Percentiles rank a stretch among this genome's conserved stretches.
Conservation (phyloP, 1,140 invertebrate species). For the Drosophila sucinea region DNA sequence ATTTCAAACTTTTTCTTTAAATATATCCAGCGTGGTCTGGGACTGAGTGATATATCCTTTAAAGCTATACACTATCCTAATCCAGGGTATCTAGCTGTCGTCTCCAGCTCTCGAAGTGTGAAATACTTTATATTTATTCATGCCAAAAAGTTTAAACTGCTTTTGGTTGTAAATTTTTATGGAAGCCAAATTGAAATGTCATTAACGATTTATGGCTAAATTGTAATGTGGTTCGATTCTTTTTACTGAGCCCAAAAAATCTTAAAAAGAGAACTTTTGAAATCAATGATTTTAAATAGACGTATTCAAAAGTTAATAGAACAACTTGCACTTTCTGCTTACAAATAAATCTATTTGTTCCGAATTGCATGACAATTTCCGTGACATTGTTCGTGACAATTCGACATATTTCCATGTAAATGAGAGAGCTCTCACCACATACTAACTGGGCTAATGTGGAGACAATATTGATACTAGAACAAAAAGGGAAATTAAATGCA, state of each 20-base stretch:
- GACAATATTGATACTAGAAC: conserved; percentile 6
- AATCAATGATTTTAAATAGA: too few species aligned
- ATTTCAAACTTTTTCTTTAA: too few species aligned
- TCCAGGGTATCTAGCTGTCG: neutral
- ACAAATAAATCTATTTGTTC: neutral
- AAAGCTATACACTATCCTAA: too few species aligned
- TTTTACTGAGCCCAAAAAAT: neutral
- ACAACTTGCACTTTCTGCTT: neutral
- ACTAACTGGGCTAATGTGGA: conserved; percentile 13
- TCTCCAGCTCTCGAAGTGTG: neutral
- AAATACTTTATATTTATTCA: too few species aligned
- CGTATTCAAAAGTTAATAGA: too few species aligned
- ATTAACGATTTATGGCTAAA: neutral
- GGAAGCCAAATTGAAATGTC: neutral
- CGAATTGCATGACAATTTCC: neutral
- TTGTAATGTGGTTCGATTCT: neutral
- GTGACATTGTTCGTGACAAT: conserved; percentile 11
- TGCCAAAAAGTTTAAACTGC: conserved; percentile 8
- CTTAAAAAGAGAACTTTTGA: too few species aligned
- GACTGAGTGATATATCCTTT: too few species aligned
- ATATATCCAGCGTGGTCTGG: too few species aligned
- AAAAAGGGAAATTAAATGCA: conserved; percentile 32
- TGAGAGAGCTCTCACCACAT: neutral
- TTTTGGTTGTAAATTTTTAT: conserved; percentile 10
- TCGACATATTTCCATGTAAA: neutral